A percentile compares a stretch with the other conserved stretches of the same genome.
phyloP scores from a whole-genome alignment of 2,113 vertebrate species.

The Vidua macroura region DNA sequence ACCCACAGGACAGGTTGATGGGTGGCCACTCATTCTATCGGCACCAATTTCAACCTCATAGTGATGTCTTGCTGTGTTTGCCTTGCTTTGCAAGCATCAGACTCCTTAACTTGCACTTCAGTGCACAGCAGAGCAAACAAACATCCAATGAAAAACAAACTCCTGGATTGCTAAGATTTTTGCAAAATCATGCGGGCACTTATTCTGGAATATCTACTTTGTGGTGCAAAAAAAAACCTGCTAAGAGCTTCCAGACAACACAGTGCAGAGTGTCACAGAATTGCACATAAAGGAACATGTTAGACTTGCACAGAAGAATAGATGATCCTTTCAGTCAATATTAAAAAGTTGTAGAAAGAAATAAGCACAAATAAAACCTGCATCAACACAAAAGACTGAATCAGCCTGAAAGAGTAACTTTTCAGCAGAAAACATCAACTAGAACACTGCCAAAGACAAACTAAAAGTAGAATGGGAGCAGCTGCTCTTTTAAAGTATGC shows the following conservation, averaged over 20 bases:
- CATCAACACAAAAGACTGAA: background rate
- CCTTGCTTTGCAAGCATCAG: background rate
- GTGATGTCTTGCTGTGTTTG: background rate
- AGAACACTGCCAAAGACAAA: background rate
- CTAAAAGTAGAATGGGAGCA: background rate
- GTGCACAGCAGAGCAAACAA: background rate
- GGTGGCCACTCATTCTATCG: background rate
- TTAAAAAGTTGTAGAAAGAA: background rate
- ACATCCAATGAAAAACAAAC: background rate
- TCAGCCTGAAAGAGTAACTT: background rate
- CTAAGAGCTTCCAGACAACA: background rate
- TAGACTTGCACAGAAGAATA: background rate
- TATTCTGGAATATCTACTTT: background rate
- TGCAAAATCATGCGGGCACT: background rate
- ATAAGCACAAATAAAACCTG: background rate
- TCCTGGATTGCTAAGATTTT: background rate
- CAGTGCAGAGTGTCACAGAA: background rate
- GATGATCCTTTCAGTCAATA: background rate
- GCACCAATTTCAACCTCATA: background rate
- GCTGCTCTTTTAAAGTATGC: background rate
- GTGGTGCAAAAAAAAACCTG: background rate
- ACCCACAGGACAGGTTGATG: background rate
- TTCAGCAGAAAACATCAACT: background rate
- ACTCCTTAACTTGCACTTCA: background rate
- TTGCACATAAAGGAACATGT: background rate